Evolutionary conservation across 2,888 invertebrate genomes (phyloP).

Genomic region (Noctua comes): DNA sequence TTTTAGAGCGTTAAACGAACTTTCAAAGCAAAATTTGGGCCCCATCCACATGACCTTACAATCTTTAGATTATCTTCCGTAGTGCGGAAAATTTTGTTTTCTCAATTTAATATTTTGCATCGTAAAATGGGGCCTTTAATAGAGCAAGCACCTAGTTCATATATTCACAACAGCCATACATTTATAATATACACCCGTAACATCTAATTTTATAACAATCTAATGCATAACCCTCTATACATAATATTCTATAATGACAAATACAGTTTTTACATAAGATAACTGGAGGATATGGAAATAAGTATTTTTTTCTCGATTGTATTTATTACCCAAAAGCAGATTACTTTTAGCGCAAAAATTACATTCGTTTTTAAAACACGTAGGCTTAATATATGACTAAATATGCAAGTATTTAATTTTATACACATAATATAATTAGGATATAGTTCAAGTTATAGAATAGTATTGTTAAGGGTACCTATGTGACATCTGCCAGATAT

Average conservation of each 20-base stretch:
- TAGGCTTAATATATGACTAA: conserved; percentile 67
- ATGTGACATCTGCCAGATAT: conserved; percentile 57
- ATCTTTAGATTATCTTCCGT: conserved; percentile 14
- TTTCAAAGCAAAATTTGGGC: conserved; percentile 34
- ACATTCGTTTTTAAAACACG: conserved; percentile 60
- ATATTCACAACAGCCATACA: conserved; percentile 80
- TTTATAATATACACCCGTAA: conserved; percentile 82
- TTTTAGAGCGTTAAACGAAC: conserved; percentile 36
- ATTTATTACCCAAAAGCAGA: conserved; percentile 53
- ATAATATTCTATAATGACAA: conserved; percentile 71
- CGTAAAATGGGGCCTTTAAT: conserved; percentile 44
- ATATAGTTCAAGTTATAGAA: conserved; percentile 59
- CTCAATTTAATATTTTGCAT: conserved; percentile 12
- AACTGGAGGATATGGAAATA: conserved; percentile 70
- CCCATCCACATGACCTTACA: conserved; percentile 21
- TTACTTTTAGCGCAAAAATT: conserved; percentile 50
- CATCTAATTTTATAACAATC: conserved; percentile 83
- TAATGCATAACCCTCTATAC: conserved; percentile 81
- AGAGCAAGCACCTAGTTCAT: conserved; percentile 78
- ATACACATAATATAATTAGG: conserved; percentile 68
- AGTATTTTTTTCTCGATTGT: conserved; percentile 57
- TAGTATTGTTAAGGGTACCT: conserved; percentile 56
- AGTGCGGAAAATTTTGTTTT: conserved; percentile 7
- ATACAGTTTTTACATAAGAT: conserved; percentile 74
- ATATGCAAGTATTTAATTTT: conserved; percentile 68